These are phyloP conservation scores for Emys orbicularis DNA, from an alignment of 2,797 vertebrate genomes.

Conservation along the genomic window DNA sequence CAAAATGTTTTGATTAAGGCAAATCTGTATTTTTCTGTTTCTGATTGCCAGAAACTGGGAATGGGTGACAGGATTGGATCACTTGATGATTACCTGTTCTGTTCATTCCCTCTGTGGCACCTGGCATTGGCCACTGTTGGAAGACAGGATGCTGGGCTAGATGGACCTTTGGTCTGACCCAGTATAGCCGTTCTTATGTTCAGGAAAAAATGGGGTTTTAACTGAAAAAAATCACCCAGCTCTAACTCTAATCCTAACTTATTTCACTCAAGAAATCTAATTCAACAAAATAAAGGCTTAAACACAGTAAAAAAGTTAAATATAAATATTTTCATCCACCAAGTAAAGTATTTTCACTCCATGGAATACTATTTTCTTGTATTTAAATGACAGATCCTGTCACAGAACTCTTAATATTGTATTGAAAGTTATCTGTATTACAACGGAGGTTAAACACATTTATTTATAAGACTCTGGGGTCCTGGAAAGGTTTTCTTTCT, in stretches of 20 bases:
- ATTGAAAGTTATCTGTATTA: slow-evolving; percentile 61
- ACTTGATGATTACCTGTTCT: too few relatives aligned
- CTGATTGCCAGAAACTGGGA: too few relatives aligned
- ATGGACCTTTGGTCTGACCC: too few relatives aligned
- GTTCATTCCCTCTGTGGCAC: too few relatives aligned
- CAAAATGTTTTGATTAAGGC: neutral
- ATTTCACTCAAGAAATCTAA: too few relatives aligned
- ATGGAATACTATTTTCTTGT: slow-evolving; percentile 27
- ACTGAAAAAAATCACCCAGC: neutral
- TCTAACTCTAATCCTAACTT: neutral
- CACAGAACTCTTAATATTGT: slow-evolving; percentile 49
- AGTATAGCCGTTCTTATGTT: too few relatives aligned
- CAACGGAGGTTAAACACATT: slow-evolving; percentile 61
- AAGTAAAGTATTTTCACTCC: slow-evolving; percentile 60
- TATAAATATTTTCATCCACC: slow-evolving; percentile 4
- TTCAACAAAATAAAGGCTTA: fast-evolving
- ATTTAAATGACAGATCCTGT: slow-evolving; percentile 56
- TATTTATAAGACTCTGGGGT: slow-evolving; percentile 53
- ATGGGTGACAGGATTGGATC: too few relatives aligned
- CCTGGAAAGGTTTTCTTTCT: slow-evolving; percentile 50
- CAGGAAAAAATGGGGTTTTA: neutral
- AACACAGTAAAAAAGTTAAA: fast-evolving
- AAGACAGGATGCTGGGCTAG: too few relatives aligned
- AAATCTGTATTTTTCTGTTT: neutral
- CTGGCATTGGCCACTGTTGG: too few relatives aligned